Conservation (phyloP, 2,797 vertebrate genomes). For the Sebastes trivittatus region DNA sequence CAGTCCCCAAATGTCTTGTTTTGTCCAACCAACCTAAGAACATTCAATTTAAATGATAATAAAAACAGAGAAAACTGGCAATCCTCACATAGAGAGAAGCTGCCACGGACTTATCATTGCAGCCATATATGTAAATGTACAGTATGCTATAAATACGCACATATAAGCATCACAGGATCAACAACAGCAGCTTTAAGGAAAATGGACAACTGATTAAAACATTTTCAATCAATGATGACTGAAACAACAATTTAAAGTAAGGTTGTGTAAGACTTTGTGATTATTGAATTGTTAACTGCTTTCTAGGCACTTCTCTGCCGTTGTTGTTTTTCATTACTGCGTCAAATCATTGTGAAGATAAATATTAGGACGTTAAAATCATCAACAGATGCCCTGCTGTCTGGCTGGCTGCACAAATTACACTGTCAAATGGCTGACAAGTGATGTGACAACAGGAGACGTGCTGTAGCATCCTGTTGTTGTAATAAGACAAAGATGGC, state of each 20-base stretch:
- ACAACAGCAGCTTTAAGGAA: background rate
- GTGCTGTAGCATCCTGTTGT: background rate
- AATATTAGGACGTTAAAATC: background rate
- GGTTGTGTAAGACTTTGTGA: background rate
- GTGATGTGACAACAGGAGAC: slow-evolving; percentile 8
- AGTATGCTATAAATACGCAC: background rate
- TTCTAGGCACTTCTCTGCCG: background rate
- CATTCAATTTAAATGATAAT: background rate
- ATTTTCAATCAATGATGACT: background rate
- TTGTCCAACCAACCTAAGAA: background rate
- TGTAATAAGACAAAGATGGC: background rate
- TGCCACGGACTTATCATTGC: background rate
- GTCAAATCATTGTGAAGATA: background rate
- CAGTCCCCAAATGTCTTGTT: too few relatives aligned
- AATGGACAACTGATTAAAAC: background rate
- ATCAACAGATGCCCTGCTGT: background rate
- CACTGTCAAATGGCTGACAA: background rate
- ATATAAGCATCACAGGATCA: background rate
- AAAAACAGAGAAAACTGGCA: background rate
- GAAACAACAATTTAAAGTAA: background rate
- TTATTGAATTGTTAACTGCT: background rate
- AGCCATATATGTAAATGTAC: background rate
- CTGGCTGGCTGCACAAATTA: background rate
- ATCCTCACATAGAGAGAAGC: background rate
- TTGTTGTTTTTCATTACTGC: background rate